Evolutionary conservation across 2,888 invertebrate genomes (phyloP), one percentile per base, ranked within the genome.

Genomic region (Dione juno): DNA sequence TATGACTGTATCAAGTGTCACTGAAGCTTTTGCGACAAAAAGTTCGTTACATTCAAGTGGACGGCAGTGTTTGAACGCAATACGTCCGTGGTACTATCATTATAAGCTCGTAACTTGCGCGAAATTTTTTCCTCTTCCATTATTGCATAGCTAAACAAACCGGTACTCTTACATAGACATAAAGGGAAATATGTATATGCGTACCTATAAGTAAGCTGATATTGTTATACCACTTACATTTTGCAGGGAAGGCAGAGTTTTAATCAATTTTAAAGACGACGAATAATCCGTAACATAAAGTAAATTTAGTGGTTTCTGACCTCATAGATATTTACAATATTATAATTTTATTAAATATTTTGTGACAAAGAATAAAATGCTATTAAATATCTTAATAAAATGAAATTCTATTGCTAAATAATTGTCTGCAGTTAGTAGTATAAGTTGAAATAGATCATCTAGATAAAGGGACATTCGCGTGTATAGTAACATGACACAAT

Each of bases 1-100:
- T 61, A 61, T 43, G n/a, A 45, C 10, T 45, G 67, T 69, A 61
- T 71, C 41, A 69, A 58, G 66, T 52, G 48, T 67, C 67, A 67
- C 61, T 63, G 50, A 58, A 64, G 64, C 65, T 70, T 67, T 59
- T 41, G 64, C 53, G 52, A 35, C 53, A 72, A 72, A 65, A 72
- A 72, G 64, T 67, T 70, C 61, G 54, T 67, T 69, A 65, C 54
- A 41, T 45, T 43, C 35, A 67, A 28, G 40, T 52, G 52, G 28
- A 61, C 14, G 35, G n/a, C 21, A 14, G 37, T 16, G 45, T 68
- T 63, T 63, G 53, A 14, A 48, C 35, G 63, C 40, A 69, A 28
- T 69, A 54, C 68, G 53, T 69, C 50, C 64, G 50, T 50, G 11
- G 45, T 50, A 50, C 64, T 16, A 19, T 64, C 64, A 64, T 64